These are phyloP conservation scores for Zoanthus solanderi DNA, from an alignment of 92 coral and sea anemone genomes.

Conservation along the genomic window DNA sequence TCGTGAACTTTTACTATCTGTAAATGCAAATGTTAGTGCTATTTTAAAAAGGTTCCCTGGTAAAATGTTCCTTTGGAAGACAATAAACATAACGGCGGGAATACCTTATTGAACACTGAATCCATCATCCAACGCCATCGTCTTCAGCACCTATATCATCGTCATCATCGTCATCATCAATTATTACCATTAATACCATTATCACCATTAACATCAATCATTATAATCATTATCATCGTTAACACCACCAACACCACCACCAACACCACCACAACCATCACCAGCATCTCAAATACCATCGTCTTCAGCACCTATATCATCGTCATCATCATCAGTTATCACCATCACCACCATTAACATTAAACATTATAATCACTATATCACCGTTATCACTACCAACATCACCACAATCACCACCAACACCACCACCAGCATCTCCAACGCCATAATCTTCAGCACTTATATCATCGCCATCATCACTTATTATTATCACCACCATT, in stretches of 20 bases:
- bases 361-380: background rate
- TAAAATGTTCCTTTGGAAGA: background rate
- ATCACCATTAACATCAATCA: background rate
- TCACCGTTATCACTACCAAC: background rate
- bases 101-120: too few species aligned
- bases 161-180: background rate
- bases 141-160: background rate
- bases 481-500: too few species aligned
- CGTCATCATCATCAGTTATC: background rate
- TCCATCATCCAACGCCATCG: background rate
- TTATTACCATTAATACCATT: too few species aligned
- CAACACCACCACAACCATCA: background rate
- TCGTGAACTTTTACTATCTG: constrained; percentile 17
- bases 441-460: background rate
- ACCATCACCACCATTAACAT: background rate
- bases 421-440: background rate
- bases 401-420: background rate
- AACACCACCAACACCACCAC: background rate
- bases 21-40: background rate
- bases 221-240: background rate
- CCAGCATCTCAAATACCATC: background rate
- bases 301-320: background rate
- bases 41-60: background rate
- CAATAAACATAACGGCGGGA: background rate
- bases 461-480: background rate